These are phyloP conservation scores for Electrona antarctica DNA, from an alignment of 2,113 vertebrate genomes.

Conservation along the genomic window DNA sequence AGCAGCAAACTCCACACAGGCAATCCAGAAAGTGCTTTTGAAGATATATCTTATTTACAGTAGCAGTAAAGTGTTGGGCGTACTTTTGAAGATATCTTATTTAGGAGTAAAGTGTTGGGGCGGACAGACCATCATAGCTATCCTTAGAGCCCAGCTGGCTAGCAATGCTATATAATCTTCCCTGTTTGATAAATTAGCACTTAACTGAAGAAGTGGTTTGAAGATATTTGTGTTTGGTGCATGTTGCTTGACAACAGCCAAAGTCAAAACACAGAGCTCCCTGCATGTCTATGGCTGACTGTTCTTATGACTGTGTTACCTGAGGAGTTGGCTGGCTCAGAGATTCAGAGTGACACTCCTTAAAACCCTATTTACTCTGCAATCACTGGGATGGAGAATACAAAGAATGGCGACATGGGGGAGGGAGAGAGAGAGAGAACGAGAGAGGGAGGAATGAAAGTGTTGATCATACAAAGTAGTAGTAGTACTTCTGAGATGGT, in stretches of 20 bases:
- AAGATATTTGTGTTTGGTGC: no score
- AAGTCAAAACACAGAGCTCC: neutral
- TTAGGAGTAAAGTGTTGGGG: no score
- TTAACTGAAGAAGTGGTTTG: no score
- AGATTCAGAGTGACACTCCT: conserved; percentile 14
- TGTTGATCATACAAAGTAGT: neutral
- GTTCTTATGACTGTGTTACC: conserved; percentile 8
- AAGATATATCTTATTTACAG: no score
- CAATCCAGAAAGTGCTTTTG: no score
- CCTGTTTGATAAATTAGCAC: no score
- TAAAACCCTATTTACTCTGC: conserved; percentile 9
- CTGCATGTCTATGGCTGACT: neutral
- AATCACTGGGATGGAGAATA: neutral
- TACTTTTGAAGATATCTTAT: no score
- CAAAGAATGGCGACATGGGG: neutral
- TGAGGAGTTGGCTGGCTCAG: conserved; percentile 8
- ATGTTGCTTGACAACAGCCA: neutral
- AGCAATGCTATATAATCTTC: no score
- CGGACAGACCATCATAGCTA: no score
- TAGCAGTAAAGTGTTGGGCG: no score
- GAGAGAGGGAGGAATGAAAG: neutral
- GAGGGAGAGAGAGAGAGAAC: neutral
- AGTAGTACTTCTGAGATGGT: neutral
- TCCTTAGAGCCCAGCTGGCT: no score
- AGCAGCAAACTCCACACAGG: no score